phyloP scores from a whole-genome alignment of 2,888 invertebrate genomes.

The Himalopsyche anomala region DNA sequence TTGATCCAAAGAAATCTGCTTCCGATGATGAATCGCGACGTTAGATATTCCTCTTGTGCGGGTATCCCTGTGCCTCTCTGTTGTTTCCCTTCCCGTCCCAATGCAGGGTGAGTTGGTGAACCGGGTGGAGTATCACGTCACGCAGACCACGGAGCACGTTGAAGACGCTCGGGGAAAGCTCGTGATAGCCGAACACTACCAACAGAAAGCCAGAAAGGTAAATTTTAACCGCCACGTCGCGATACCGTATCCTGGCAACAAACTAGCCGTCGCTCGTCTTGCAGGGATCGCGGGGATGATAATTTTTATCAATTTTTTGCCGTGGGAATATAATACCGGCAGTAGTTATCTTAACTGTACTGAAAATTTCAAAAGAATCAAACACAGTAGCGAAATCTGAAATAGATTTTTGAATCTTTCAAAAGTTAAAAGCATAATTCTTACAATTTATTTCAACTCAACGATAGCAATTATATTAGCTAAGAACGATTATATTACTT shows the following conservation, averaged over 20 bases:
- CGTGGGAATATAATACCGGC: too few relatives aligned
- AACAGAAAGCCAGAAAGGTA: conserved; percentile 94
- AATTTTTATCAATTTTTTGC: too few relatives aligned
- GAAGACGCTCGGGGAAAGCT: conserved; percentile 88
- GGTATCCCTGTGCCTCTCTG: conserved; percentile 53
- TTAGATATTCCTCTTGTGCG: conserved; percentile 27
- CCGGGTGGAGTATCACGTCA: conserved; percentile 95
- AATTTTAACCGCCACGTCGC: conserved; percentile 68
- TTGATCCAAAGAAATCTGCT: neutral
- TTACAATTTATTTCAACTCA: too few relatives aligned
- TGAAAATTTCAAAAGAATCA: too few relatives aligned
- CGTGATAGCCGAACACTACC: conserved; percentile 87
- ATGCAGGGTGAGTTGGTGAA: conserved; percentile 95
- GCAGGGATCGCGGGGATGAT: conserved; percentile 44
- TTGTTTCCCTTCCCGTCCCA: conserved; percentile 69
- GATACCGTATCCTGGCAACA: conserved; percentile 57
- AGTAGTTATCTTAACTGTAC: too few relatives aligned
- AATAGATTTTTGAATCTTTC: too few relatives aligned
- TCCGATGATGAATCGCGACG: neutral
- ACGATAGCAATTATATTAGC: too few relatives aligned
- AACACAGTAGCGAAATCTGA: too few relatives aligned
- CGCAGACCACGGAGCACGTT: conserved; percentile 90
- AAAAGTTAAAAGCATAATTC: too few relatives aligned
- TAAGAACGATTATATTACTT: too few relatives aligned
- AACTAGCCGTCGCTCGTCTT: conserved; percentile 55